Percentiles rank a stretch among this genome's conserved stretches.
phyloP scores from a whole-genome alignment of 2,797 vertebrate genomes.

The Smutsia temminckii region DNA sequence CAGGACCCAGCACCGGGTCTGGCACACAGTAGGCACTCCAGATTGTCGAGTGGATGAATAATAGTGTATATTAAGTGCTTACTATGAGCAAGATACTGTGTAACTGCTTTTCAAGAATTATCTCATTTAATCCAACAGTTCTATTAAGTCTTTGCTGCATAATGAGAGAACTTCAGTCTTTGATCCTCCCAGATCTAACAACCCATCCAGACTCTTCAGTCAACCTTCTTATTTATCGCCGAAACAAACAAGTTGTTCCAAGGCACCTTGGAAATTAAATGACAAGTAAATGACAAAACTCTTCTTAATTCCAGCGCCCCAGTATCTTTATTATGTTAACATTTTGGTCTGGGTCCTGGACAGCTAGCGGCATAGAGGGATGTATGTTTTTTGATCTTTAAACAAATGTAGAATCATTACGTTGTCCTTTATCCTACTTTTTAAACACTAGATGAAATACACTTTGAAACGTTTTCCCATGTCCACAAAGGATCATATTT shows the following conservation, averaged over 20 bases:
- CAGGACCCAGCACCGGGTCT: neutral
- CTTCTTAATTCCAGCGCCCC: neutral
- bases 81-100: neutral
- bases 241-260: neutral
- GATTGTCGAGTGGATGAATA: fast-evolving
- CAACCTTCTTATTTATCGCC: neutral
- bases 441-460: neutral
- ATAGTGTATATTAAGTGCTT: no score
- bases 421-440: neutral
- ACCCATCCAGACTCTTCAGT: neutral
- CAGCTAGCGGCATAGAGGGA: neutral
- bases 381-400: neutral
- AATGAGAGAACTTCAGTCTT: neutral
- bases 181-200: neutral
- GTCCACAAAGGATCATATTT: neutral
- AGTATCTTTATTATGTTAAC: neutral
- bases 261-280: neutral
- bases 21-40: neutral
- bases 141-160: neutral
- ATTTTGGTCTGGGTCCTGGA: neutral
- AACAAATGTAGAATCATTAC: neutral
- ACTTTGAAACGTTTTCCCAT: neutral
- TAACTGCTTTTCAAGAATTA: neutral
- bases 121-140: neutral
- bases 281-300: neutral